Percentiles rank a stretch among this genome's conserved stretches.
Evolutionary conservation across 1,140 invertebrate species (phyloP).

Genomic region (Eriocheir sinensis): DNA sequence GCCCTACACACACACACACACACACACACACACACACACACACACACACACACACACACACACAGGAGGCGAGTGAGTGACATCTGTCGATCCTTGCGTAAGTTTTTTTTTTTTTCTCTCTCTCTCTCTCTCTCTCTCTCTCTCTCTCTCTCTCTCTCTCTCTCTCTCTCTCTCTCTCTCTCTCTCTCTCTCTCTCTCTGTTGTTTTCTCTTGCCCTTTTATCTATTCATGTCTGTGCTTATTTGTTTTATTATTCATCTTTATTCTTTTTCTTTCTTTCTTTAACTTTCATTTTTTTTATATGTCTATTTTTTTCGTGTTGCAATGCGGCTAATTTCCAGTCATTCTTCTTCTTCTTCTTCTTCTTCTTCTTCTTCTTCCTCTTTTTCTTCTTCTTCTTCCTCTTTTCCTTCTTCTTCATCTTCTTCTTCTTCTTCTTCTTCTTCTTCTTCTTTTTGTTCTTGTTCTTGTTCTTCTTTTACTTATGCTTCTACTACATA

Average conservation of each 20-base stretch:
- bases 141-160: too few relatives aligned
- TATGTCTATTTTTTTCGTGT: too few relatives aligned
- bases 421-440: not conserved
- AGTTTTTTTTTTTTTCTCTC: too few relatives aligned
- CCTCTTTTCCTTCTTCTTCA: not conserved
- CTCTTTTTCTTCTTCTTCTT: not conserved
- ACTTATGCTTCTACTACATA: too few relatives aligned
- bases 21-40: too few relatives aligned
- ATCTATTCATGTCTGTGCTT: not conserved
- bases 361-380: not conserved
- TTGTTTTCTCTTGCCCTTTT: not conserved
- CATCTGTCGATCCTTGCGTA: not conserved
- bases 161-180: too few relatives aligned
- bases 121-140: slow-evolving; percentile 2
- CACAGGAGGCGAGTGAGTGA: not conserved
- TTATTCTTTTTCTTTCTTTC: not conserved
- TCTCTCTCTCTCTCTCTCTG: too few relatives aligned
- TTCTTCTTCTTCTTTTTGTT: not conserved
- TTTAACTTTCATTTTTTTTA: not conserved
- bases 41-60: too few relatives aligned
- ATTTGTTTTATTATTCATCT: not conserved
- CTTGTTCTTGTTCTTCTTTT: too few relatives aligned
- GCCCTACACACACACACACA: too few relatives aligned
- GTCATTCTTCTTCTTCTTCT: not conserved
- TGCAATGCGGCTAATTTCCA: not conserved